Evolutionary conservation across 1,140 invertebrate species (phyloP).

Genomic region (Drosophila murphyi): DNA sequence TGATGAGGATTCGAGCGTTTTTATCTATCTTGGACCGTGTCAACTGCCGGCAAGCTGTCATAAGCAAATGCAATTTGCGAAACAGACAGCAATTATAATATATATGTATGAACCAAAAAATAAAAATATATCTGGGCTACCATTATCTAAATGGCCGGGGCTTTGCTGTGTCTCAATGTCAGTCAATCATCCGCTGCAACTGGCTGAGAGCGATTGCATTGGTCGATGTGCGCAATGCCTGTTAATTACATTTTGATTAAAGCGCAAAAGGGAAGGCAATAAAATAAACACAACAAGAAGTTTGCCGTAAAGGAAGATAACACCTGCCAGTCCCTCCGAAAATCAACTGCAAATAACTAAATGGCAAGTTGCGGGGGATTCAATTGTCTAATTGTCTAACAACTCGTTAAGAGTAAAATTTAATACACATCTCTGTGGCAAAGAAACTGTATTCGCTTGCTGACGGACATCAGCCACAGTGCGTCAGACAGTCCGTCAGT

Average conservation of each 20-base stretch:
- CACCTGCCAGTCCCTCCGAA: conserved; percentile 29
- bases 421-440: conserved; percentile 46
- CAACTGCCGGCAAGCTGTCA: conserved; percentile 32
- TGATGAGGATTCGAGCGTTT: conserved; percentile 19
- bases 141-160: conserved; percentile 13
- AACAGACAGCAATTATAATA: conserved; percentile 46
- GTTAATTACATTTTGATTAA: conserved; percentile 82
- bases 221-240: conserved; percentile 43
- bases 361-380: conserved; percentile 38
- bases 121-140: conserved; percentile 20
- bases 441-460: conserved; percentile 19
- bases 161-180: conserved; percentile 13
- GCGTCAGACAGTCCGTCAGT: conserved; percentile 7
- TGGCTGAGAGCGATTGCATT: conserved; percentile 37
- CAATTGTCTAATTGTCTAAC: conserved; percentile 59
- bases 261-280: conserved; percentile 45
- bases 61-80: conserved; percentile 47
- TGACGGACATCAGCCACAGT: conserved; percentile 35
- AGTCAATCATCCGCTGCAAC: conserved; percentile 42
- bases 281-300: neutral
- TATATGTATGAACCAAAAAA: conserved; percentile 38
- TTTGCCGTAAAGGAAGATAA: conserved; percentile 59
- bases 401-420: conserved; percentile 54
- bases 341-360: conserved; percentile 33
- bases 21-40: conserved; percentile 11